These are phyloP conservation scores for Morinoia aosen DNA, from an alignment of 2,888 invertebrate genomes.

Conservation along the genomic window DNA sequence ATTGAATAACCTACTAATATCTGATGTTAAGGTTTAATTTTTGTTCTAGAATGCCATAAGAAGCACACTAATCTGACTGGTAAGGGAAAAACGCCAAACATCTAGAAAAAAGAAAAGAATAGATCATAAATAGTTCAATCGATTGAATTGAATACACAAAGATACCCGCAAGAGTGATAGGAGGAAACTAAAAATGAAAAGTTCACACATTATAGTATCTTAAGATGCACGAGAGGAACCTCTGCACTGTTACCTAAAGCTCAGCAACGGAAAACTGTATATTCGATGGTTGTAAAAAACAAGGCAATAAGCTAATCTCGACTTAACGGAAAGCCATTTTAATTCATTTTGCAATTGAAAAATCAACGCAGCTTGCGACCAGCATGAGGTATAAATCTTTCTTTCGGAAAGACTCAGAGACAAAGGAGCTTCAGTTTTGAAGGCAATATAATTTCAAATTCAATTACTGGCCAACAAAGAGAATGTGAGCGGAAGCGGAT, in stretches of 20 bases:
- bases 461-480: background rate
- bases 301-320: background rate
- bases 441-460: background rate
- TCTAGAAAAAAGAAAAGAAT: background rate
- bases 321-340: background rate
- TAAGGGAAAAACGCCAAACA: background rate
- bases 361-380: background rate
- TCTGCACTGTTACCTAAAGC: background rate
- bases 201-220: background rate
- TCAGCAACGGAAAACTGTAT: background rate
- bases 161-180: background rate
- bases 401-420: background rate
- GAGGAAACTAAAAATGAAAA: background rate
- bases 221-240: background rate
- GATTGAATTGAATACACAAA: background rate
- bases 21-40: conserved; percentile 8
- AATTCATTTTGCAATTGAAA: background rate
- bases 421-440: background rate
- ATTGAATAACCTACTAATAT: conserved; percentile 15
- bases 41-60: background rate
- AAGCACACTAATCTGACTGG: background rate
- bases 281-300: background rate
- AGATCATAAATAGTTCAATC: background rate
- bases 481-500: background rate
- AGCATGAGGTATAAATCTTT: background rate